Evolutionary conservation across 2,797 vertebrate genomes (phyloP).

Genomic region (Antennarius maculatus): DNA sequence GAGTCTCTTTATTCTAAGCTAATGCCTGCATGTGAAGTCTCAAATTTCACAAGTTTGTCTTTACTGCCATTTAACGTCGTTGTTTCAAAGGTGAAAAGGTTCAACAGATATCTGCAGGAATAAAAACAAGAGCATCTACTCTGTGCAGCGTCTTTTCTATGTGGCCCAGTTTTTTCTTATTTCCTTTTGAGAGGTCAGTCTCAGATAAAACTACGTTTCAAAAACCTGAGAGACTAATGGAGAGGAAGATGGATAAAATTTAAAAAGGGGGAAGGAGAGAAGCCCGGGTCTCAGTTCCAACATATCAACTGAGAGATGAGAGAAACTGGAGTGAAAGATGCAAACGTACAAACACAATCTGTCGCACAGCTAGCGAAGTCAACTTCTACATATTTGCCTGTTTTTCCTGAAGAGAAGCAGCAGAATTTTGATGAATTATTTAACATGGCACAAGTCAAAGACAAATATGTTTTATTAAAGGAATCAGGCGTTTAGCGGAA

Average conservation of each 20-base stretch:
- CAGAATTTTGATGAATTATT: slow-evolving; percentile 5
- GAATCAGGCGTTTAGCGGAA: not conserved
- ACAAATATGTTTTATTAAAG: not conserved
- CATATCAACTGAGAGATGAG: not conserved
- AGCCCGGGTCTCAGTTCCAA: not conserved
- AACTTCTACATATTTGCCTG: slow-evolving; percentile 17
- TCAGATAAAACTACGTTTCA: not conserved
- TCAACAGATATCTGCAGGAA: not conserved
- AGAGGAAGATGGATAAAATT: not conserved
- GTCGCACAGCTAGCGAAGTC: slow-evolving; percentile 28
- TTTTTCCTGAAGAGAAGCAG: slow-evolving; percentile 13
- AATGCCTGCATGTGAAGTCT: too few relatives aligned
- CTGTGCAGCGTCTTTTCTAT: not conserved
- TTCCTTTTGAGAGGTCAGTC: not conserved
- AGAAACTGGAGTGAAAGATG: slow-evolving; percentile 6
- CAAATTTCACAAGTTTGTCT: too few relatives aligned
- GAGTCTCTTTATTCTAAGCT: too few relatives aligned
- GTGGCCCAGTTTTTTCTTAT: too few relatives aligned
- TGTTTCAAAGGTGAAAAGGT: not conserved
- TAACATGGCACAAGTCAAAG: not conserved
- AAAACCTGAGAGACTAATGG: not conserved
- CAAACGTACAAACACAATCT: slow-evolving; percentile 43
- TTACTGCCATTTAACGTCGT: not conserved
- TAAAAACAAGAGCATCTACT: not conserved
- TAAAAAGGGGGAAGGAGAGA: not conserved